Percentiles rank a stretch among this genome's conserved stretches.
phyloP scores from a whole-genome alignment of 2,797 vertebrate genomes.

The Acanthurus tractus region DNA sequence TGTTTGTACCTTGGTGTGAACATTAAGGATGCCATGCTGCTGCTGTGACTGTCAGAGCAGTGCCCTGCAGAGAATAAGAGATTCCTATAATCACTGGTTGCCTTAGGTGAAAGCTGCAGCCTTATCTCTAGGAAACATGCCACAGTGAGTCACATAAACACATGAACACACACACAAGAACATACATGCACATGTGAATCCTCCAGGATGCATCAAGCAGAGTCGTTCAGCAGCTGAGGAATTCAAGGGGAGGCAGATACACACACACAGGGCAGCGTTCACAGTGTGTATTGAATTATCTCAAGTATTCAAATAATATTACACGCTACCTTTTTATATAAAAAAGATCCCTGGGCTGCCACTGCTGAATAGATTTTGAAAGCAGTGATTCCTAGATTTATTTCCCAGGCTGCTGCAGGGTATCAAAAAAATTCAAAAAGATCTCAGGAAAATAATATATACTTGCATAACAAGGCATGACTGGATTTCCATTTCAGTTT shows the following conservation, averaged over 20 bases:
- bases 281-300: constrained; percentile 45
- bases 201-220: not conserved
- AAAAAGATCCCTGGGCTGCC: constrained; percentile 51
- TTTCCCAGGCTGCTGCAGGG: constrained; percentile 57
- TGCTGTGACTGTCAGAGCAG: constrained; percentile 57
- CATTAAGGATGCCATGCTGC: constrained; percentile 60
- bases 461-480: constrained; percentile 46
- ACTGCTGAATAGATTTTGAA: constrained; percentile 51
- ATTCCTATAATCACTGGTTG: constrained; percentile 70
- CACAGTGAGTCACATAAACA: constrained; percentile 43
- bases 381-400: constrained; percentile 50
- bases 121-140: constrained; percentile 73
- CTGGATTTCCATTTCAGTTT: constrained; percentile 59
- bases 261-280: constrained; percentile 24
- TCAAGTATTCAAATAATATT: constrained; percentile 61
- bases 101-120: constrained; percentile 53
- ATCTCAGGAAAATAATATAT: constrained; percentile 54
- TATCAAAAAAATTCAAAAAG: constrained; percentile 50
- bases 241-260: constrained; percentile 45
- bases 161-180: not conserved
- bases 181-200: constrained; percentile 23
- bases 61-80: constrained; percentile 62
- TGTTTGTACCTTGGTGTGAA: constrained; percentile 48
- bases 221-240: constrained; percentile 37
- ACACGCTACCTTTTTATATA: constrained; percentile 39